Evolutionary conservation across 2,797 vertebrate species (phyloP), one percentile per base, ranked within the genome.

Genomic region (Pseudotriccus pelzelni): DNA sequence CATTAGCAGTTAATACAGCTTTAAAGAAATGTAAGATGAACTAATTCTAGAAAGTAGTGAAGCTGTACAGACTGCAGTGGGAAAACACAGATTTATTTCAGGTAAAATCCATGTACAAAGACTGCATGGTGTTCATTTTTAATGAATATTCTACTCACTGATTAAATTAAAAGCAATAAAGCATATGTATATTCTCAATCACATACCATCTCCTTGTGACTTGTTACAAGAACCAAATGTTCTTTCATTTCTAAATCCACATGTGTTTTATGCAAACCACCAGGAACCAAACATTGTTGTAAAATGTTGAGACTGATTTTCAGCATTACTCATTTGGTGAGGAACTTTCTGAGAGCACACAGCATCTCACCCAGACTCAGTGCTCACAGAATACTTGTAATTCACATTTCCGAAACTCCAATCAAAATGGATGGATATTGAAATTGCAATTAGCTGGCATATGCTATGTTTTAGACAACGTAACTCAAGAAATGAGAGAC

Each of bases 81-180:
- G 68, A 86, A 79, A 86, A 73, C 2, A 7, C 0, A 30, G 22
- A 79, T 64, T 56, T 81, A 64, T 66, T 84, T 81, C 77, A 70
- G 30, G 73, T 37, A 59, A 87, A 88, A 77, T 53, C 17, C 70
- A 84, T 3, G 4, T 41, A 80, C 9, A 4, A 70, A 82, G 63
- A 87, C 39, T 55, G 36, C 47, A 47, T 2, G 2, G 49, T 0
- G 0, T 44, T 68, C 76, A 25, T 68, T 93, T 89, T 87, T 74
- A 87, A 89, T 69, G 77, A 91, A 73, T 84, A 62, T 68, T 92
- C 85, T 83, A 77, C 89, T 94, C 30, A 8, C 90, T 72, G 64
- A 91, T 90, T 90, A 91, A 94, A 93, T 56, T 64, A 52, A 64
- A 97, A 66, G 63, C 80, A 96, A 84, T 89, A 91, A 92, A 84